Evolutionary conservation across 2,113 vertebrate species (phyloP), one percentile per base, ranked within the genome.

Genomic region (Atlantisia rogersi): DNA sequence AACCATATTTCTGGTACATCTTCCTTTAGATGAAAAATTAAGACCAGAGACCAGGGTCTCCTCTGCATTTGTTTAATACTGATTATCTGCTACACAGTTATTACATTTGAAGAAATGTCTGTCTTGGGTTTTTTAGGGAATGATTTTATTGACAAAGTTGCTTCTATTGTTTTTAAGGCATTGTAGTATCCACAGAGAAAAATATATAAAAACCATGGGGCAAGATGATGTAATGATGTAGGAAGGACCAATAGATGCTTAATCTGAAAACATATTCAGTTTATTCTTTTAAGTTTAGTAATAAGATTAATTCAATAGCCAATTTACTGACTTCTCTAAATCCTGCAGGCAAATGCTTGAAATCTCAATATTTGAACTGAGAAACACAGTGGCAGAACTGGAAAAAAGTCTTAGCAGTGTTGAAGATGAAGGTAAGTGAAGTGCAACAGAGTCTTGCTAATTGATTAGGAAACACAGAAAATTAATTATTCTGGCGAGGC

Each of bases 391-490:
- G 69, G 40, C 44, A 28, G 97, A 98, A 90, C 88, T 98, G 93
- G 98, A 98, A 93, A 94, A 97, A 94, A 96, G 85, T 65, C 92
- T 98, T 77, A 80, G 56, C 35, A 92, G 25, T 76, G 37, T 86
- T 93, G 95, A 97, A 50, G 88, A 96, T 85, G 97, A 98, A 98
- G 97, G 98, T 98, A 97, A 94, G 77, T 71, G 39, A 88, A 73
- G 91, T 62, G 48, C 53, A 90, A 32, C 19, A 29, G n/a, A 48
- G 5, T 60, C 26, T 76, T 78, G 16, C 32, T 59, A 85, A 74
- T 37, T 56, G 24, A 29, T 84, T 65, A 14, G 13, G 24, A 92
- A 92, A 62, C 11, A 48, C 2, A 42, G 42, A 37, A 75, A 65
- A 64, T 44, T 21, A 39, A 52, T 75, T 65, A 0, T 44, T 92